These are phyloP conservation scores for Corythaixoides concolor DNA, from an alignment of 2,113 vertebrate genomes.

Conservation along the genomic window DNA sequence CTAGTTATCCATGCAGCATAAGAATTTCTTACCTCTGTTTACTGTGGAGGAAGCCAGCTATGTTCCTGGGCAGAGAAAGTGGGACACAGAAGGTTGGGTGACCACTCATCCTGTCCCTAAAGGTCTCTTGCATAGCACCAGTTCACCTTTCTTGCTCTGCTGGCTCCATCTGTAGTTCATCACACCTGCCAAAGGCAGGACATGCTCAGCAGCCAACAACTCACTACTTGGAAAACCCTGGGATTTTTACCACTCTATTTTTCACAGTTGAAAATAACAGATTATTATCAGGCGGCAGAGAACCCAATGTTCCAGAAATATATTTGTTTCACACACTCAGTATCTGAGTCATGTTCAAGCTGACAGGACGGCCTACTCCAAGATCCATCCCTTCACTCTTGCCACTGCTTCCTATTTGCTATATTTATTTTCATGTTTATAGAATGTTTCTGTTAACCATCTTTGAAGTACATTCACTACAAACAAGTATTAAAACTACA, in stretches of 20 bases:
- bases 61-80: neutral
- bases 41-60: neutral
- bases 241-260: neutral
- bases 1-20: neutral
- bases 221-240: neutral
- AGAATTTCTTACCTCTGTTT: neutral
- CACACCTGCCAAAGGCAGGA: neutral
- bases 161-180: neutral
- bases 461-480: neutral
- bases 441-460: neutral
- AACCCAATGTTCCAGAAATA: neutral
- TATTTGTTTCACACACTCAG: neutral
- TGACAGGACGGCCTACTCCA: neutral
- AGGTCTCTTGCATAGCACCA: rapidly evolving
- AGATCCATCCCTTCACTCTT: neutral
- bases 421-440: neutral
- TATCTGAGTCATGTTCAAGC: neutral
- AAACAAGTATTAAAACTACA: neutral
- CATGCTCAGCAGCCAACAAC: neutral
- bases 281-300: neutral
- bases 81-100: rapidly evolving
- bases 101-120: neutral
- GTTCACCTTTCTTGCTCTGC: neutral
- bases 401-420: neutral
- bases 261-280: neutral